Base-by-base conservation (phyloP, 2,888 invertebrate genomes). In the Therioaphis trifolii region DNA sequence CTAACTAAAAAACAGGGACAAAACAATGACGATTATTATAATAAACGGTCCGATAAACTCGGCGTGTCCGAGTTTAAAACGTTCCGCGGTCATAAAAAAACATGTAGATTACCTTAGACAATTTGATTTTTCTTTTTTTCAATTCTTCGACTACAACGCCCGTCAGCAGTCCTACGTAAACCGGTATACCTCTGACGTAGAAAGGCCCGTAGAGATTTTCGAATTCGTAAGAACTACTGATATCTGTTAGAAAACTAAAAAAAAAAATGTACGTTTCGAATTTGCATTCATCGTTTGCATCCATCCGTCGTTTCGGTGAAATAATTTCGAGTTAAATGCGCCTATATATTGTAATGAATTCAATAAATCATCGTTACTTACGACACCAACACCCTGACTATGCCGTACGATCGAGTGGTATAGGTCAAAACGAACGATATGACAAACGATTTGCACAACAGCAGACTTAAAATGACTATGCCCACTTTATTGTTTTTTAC, bases 171-270 rank as follows among this genome's bases (percentile, higher is more conserved):
- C 74, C 74, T 11, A 18, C 24, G 58, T 40, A 75, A 58, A 58
- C 55, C 3, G 74, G 74, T 58, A 58, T 58, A 1, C 74, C 74
- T 14, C 74, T 58, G 40, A 21, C 40, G 40, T 75, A 75, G 24
- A 75, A 75, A 1, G 74, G 40, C 21, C 24, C 40, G 58, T 74
- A 74, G 14, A 58, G 12, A 0, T 40, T 55, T 4, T 18, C 9
- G 4, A 24, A 75, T 15, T 75, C 74, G 18, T 24, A 58, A 9
- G 74, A 75, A 18, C 11, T 43, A 12, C 55, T 40, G 2, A 35
- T 55, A 2, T 24, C 24, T 5, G 24, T 15, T 0, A 75, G 15
- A 24, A 58, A 75, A 2, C 74, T 75, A 40, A n/a, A n/a, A n/a
- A n/a, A n/a, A n/a, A n/a, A n/a, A n/a, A n/a, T n/a, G n/a, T n/a